Evolutionary conservation across 2,113 vertebrate species (phyloP).

Genomic region (Ovis canadensis): DNA sequence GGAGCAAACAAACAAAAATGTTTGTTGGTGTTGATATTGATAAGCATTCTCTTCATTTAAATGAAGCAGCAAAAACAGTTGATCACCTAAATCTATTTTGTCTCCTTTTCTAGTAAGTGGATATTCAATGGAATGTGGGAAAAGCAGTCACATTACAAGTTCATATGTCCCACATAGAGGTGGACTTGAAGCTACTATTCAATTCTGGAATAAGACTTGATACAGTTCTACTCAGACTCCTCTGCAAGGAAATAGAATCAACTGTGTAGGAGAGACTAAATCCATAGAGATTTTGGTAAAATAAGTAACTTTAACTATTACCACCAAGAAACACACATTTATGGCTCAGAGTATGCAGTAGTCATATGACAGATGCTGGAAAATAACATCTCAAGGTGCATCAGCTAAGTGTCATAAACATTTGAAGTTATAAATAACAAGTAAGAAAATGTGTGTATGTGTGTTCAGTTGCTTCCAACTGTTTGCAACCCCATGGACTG

Average conservation of each 20-base stretch:
- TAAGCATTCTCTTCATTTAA: not conserved
- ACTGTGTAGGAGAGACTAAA: not conserved
- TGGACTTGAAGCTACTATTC: not conserved
- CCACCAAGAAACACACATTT: not conserved
- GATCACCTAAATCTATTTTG: not conserved
- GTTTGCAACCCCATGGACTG: not conserved
- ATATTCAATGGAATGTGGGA: not conserved
- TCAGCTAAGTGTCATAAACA: not conserved
- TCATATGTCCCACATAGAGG: not conserved
- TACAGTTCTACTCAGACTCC: not conserved
- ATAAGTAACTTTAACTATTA: not conserved
- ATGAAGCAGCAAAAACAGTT: not conserved
- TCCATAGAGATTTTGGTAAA: not conserved
- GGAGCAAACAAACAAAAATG: not conserved
- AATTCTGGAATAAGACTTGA: not conserved
- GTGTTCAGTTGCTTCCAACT: not conserved
- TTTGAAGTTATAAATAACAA: slow-evolving; percentile 30
- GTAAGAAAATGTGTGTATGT: not conserved
- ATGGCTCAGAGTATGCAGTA: not conserved
- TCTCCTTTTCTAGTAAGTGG: not conserved
- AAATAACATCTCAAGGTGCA: not conserved
- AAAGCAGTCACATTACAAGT: not conserved
- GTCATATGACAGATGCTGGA: not conserved
- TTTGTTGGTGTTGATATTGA: not conserved
- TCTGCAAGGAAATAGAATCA: not conserved